Conservation (phyloP, 2,797 vertebrate species). For the Hirundo rustica region DNA sequence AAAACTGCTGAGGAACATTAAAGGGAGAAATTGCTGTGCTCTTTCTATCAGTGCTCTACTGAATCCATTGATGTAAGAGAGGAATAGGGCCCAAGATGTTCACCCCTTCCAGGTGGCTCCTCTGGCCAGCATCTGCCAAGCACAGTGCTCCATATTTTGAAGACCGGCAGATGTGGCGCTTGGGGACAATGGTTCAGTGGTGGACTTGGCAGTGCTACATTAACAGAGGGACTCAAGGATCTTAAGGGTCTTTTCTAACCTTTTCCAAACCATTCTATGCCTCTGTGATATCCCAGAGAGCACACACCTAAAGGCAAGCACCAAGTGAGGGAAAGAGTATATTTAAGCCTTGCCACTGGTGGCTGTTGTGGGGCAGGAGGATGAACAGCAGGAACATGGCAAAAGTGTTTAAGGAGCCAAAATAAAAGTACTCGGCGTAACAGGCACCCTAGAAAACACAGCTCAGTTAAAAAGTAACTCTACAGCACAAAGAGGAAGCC, state of each 20-base stretch:
- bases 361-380: neutral
- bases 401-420: neutral
- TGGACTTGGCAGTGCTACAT: too few relatives aligned
- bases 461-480: neutral
- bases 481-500: neutral
- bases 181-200: neutral
- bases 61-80: neutral
- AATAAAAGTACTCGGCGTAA: neutral
- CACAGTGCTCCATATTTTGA: neutral
- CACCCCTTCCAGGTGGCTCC: neutral
- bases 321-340: rapidly evolving
- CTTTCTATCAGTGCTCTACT: neutral
- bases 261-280: neutral
- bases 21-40: neutral
- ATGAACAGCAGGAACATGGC: neutral
- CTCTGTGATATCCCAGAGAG: neutral
- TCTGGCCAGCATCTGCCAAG: neutral
- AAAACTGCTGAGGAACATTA: neutral
- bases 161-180: neutral
- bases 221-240: neutral
- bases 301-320: neutral
- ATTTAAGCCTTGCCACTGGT: neutral
- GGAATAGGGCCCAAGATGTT: neutral
- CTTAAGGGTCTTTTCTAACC: neutral
- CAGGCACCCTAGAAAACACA: neutral